These are phyloP conservation scores for Anthophora plumipes DNA, from an alignment of 2,888 invertebrate species.

Conservation along the genomic window DNA sequence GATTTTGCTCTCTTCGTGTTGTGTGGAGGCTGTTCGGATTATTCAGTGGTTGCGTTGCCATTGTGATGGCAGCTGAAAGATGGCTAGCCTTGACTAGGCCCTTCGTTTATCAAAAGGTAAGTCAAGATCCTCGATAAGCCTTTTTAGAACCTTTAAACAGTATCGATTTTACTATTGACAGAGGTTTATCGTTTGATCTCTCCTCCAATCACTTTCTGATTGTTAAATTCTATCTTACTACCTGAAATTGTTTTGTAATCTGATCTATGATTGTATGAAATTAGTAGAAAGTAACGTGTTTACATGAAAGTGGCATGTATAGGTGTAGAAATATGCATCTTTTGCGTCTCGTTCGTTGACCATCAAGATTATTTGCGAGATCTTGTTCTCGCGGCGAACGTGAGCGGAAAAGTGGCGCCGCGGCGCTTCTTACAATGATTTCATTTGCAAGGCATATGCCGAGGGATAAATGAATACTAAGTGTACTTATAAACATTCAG, in stretches of 20 bases:
- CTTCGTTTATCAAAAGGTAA: slow-evolving; percentile 95
- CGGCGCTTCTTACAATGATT: background rate
- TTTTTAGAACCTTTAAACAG: background rate
- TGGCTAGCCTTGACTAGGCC: slow-evolving; percentile 94
- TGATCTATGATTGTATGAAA: background rate
- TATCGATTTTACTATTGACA: background rate
- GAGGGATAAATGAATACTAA: background rate
- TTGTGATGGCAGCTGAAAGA: slow-evolving; percentile 94
- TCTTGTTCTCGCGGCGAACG: background rate
- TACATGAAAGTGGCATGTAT: too few relatives aligned
- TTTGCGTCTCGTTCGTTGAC: background rate
- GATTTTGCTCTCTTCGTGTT: slow-evolving; percentile 89
- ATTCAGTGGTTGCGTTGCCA: slow-evolving; percentile 94
- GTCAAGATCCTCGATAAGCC: slow-evolving; percentile 60
- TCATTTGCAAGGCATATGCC: too few relatives aligned
- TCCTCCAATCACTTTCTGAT: background rate
- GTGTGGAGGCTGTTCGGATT: slow-evolving; percentile 93
- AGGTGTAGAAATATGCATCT: too few relatives aligned
- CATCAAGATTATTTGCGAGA: background rate
- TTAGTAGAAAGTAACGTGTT: background rate
- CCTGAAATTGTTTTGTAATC: background rate
- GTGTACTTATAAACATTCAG: background rate
- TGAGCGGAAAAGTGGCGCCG: background rate
- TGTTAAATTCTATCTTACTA: background rate
- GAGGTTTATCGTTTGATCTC: background rate